A percentile compares a stretch with the other conserved stretches of the same genome.
These are phyloP conservation scores for Gopherus evgoodei DNA, from an alignment of 2,113 vertebrate genomes.

Conservation along the genomic window DNA sequence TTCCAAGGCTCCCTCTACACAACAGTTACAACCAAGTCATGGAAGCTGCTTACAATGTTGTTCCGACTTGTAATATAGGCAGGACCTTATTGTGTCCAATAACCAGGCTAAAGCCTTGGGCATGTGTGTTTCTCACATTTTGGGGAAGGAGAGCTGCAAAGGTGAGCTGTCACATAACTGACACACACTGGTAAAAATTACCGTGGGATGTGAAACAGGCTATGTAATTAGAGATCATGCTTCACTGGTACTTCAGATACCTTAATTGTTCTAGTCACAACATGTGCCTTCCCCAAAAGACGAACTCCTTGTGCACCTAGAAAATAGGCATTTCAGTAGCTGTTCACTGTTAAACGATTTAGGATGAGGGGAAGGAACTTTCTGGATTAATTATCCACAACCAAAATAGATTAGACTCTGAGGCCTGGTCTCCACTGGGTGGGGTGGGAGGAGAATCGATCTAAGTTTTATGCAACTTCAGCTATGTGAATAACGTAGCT, in stretches of 20 bases:
- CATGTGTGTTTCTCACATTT: accelerated
- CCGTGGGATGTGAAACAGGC: background rate
- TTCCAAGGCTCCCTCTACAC: background rate
- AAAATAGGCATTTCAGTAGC: constrained; percentile 31
- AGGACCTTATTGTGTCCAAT: background rate
- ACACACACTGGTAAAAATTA: background rate
- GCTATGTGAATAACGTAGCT: too few relatives aligned
- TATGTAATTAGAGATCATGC: constrained; percentile 12
- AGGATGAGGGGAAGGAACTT: constrained; percentile 5
- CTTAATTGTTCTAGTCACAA: constrained; percentile 28
- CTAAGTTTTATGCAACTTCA: too few relatives aligned
- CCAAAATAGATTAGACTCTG: constrained; percentile 47
- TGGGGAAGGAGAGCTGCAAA: background rate
- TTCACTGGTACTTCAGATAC: constrained; percentile 16
- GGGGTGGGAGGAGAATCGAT: too few relatives aligned
- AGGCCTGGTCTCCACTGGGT: background rate
- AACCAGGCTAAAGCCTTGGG: background rate
- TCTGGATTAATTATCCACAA: background rate
- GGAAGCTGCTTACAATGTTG: background rate
- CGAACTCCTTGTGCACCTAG: constrained; percentile 29
- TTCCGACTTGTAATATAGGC: background rate
- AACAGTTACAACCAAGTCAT: background rate
- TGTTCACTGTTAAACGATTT: constrained; percentile 25
- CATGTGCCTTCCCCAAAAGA: background rate
- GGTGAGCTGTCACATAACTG: background rate